Base-by-base conservation (phyloP, 1,140 invertebrate genomes). In the Drosophila obscura region DNA sequence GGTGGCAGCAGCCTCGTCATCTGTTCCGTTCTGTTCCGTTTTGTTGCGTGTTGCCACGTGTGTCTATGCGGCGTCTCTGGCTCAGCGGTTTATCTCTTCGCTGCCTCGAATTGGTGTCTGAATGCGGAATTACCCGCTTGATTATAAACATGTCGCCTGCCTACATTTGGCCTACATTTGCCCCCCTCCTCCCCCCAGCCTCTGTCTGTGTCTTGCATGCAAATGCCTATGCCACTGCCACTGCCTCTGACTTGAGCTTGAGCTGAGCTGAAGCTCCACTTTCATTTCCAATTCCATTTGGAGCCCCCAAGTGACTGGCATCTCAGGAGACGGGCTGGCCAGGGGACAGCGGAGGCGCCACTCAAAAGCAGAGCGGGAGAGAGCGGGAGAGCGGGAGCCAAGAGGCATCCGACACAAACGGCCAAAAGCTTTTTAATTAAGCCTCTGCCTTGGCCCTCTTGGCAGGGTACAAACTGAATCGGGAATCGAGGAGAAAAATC, bases 341-440 rank as follows among this genome's bases (percentile, higher is more conserved):
- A 19, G 19, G 19, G 11, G 35, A 31, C 31, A 9, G 31, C 2
- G 22, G 26, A 28, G 35, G 35, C 35, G 35, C 35, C 35, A 11
- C 28, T 31, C 24, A 48, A 35, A 26, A 35, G 26, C 53, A 24
- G 19, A 19, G 19, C 1, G 19, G 2, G 1, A 19, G 19, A 51
- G 24, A 26, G 16, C 16, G 16, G 16, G 16, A 16, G 16, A 19
- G 28, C n/a, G 22, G 2, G 28, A 63, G 45, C 24, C 16, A 61
- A 62, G 39, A 44, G 60, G 15, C 28, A 39, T 15, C 16, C 43
- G 39, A 26, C 19, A 26, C 28, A 15, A 41, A 62, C 59, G 59
- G 57, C 63, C 65, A 78, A 87, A 88, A 85, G 81, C 81, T 85
- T 85, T 85, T 85, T 85, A 85, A 85, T 85, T 80, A 85, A 67